phyloP scores from a whole-genome alignment of 2,888 invertebrate genomes.

The Flabesymbios commensalis region DNA sequence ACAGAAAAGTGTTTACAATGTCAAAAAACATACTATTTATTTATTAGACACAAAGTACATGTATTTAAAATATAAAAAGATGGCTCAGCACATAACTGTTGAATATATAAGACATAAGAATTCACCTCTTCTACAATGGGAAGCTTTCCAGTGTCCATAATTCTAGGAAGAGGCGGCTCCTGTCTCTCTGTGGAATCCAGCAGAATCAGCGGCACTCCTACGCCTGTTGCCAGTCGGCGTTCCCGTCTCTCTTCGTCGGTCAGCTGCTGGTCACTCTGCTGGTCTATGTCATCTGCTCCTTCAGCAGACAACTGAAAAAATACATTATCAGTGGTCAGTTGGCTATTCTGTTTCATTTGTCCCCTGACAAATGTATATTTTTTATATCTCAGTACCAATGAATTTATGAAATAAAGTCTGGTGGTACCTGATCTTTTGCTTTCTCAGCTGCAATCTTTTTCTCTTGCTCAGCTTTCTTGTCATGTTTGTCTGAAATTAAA shows the following conservation, averaged over 20 bases:
- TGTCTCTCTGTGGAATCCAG: constrained; percentile 49
- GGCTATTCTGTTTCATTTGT: no score
- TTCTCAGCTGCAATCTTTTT: neutral
- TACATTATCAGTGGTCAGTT: neutral
- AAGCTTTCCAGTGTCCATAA: constrained; percentile 33
- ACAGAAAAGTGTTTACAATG: no score
- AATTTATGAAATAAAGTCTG: no score
- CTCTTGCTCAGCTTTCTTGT: neutral
- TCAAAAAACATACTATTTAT: no score
- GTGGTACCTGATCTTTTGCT: no score
- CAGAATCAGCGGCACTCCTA: constrained; percentile 54
- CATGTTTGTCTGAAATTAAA: no score
- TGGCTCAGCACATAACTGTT: no score
- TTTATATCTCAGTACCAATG: neutral
- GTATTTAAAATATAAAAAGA: no score
- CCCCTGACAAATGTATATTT: neutral
- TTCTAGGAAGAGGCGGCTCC: constrained; percentile 9
- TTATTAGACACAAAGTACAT: no score
- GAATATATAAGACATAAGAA: no score
- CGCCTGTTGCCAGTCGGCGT: constrained; percentile 42
- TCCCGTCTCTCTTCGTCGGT: constrained; percentile 42
- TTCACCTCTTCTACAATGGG: constrained; percentile 51
- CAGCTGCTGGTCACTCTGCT: neutral
- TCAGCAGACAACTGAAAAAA: constrained; percentile 27
- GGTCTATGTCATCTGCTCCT: constrained; percentile 33